A percentile compares a stretch with the other conserved stretches of the same genome.
Evolutionary conservation across 1,140 invertebrate genomes (phyloP).

Genomic region (Drosophila baimaii): DNA sequence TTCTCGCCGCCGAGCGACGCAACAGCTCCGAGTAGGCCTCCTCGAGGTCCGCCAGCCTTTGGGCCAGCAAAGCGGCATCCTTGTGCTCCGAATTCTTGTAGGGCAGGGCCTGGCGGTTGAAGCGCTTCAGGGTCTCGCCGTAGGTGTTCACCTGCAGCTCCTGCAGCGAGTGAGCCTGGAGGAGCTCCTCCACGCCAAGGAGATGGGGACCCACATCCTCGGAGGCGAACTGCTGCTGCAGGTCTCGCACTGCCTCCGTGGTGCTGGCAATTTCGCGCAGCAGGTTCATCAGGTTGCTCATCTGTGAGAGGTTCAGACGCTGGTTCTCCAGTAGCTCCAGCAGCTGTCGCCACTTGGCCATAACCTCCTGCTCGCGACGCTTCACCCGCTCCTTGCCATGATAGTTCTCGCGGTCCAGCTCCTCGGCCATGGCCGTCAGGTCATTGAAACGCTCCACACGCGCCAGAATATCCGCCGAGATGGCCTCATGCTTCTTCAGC

Average conservation of each 20-base stretch:
- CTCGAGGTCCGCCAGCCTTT: slow-evolving; percentile 90
- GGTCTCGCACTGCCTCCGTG: slow-evolving; percentile 91
- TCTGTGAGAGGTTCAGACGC: slow-evolving; percentile 90
- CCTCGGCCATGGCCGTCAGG: slow-evolving; percentile 95
- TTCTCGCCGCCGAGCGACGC: slow-evolving; percentile 87
- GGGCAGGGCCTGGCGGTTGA: slow-evolving; percentile 89
- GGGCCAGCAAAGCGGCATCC: slow-evolving; percentile 88
- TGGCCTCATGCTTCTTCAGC: slow-evolving; percentile 99
- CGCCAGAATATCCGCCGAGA: slow-evolving; percentile 97
- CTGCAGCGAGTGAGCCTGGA: slow-evolving; percentile 96
- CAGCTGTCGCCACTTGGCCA: slow-evolving; percentile 94
- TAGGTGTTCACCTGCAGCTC: slow-evolving; percentile 95
- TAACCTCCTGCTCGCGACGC: slow-evolving; percentile 93
- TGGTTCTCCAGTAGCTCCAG: slow-evolving; percentile 94
- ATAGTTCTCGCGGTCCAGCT: slow-evolving; percentile 96
- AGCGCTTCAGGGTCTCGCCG: slow-evolving; percentile 91
- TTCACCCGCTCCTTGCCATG: slow-evolving; percentile 94
- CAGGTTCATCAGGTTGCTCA: slow-evolving; percentile 92
- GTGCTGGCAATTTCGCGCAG: slow-evolving; percentile 97
- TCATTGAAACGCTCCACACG: slow-evolving; percentile 97
- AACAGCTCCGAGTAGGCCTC: slow-evolving; percentile 90
- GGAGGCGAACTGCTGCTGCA: slow-evolving; percentile 92
- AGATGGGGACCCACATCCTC: slow-evolving; percentile 96
- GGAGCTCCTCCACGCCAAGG: slow-evolving; percentile 95
- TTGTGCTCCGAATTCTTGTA: slow-evolving; percentile 85